phyloP scores from a whole-genome alignment of 2,113 vertebrate genomes.

The Periophthalmus modestus region DNA sequence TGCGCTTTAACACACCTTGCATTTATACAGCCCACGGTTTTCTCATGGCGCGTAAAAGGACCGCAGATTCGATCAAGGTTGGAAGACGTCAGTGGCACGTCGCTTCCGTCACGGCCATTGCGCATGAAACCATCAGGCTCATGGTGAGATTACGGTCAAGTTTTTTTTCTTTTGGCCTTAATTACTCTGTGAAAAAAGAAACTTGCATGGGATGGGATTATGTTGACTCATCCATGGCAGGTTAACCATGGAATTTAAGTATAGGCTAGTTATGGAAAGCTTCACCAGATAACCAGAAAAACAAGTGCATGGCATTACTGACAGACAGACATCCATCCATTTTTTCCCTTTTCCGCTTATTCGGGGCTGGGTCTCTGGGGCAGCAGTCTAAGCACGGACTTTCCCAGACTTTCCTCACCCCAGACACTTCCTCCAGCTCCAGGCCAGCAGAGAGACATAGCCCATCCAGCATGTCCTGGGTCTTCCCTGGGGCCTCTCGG shows the following conservation, averaged over 20 bases:
- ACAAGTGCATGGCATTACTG: too few relatives aligned
- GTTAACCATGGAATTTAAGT: not conserved
- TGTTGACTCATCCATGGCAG: conserved; percentile 55
- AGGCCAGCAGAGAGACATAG: too few relatives aligned
- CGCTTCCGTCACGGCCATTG: conserved; percentile 79
- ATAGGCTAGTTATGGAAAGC: not conserved
- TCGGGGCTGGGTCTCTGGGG: too few relatives aligned
- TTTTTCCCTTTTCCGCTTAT: too few relatives aligned
- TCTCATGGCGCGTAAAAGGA: conserved; percentile 64
- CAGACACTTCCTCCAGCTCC: too few relatives aligned
- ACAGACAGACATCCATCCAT: too few relatives aligned
- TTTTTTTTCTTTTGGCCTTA: conserved; percentile 37
- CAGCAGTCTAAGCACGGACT: too few relatives aligned
- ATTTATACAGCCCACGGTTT: conserved; percentile 83
- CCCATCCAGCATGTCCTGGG: too few relatives aligned
- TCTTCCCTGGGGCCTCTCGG: too few relatives aligned
- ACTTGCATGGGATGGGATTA: conserved; percentile 34
- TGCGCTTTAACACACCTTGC: conserved; percentile 46
- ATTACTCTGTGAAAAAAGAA: conserved; percentile 48
- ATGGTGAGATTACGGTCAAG: conserved; percentile 36
- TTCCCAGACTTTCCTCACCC: too few relatives aligned
- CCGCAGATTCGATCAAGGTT: conserved; percentile 60
- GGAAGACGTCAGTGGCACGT: conserved; percentile 88
- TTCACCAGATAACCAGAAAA: too few relatives aligned
- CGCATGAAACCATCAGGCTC: conserved; percentile 54